Conservation (phyloP, 2,113 vertebrate genomes). For the Helogale parvula region DNA sequence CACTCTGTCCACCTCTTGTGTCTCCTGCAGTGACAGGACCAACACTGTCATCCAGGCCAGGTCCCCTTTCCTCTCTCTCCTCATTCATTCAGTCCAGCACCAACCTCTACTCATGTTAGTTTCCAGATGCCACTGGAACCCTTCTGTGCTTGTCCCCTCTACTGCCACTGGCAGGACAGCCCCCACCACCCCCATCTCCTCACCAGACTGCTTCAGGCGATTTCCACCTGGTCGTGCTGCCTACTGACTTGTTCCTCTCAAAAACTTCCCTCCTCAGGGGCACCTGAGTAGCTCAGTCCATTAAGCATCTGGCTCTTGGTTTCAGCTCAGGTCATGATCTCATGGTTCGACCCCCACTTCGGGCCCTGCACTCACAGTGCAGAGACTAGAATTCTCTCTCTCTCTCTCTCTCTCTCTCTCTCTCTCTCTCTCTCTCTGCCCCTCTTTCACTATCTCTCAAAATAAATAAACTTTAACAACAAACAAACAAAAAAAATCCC, state of each 20-base stretch:
- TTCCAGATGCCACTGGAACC: background rate
- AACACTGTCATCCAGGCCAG: background rate
- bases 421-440: too few relatives aligned
- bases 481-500: background rate
- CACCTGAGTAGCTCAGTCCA: too few relatives aligned
- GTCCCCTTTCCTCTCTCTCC: background rate
- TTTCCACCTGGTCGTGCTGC: background rate
- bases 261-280: too few relatives aligned
- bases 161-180: background rate
- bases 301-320: too few relatives aligned
- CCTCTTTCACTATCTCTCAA: too few relatives aligned
- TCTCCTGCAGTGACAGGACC: background rate
- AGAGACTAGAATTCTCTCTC: too few relatives aligned
- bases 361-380: too few relatives aligned
- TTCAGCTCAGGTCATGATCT: too few relatives aligned
- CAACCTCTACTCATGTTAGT: background rate
- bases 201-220: background rate
- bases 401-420: too few relatives aligned
- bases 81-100: rapidly evolving
- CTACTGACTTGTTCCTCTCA: background rate
- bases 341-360: too few relatives aligned
- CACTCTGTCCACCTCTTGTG: too few relatives aligned
- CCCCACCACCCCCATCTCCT: background rate
- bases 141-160: background rate
- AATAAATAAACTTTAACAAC: too few relatives aligned